A percentile compares a stretch with the other conserved stretches of the same genome.
These are phyloP conservation scores for Itoplectis maculator DNA, from an alignment of 2,888 invertebrate genomes.

Conservation along the genomic window DNA sequence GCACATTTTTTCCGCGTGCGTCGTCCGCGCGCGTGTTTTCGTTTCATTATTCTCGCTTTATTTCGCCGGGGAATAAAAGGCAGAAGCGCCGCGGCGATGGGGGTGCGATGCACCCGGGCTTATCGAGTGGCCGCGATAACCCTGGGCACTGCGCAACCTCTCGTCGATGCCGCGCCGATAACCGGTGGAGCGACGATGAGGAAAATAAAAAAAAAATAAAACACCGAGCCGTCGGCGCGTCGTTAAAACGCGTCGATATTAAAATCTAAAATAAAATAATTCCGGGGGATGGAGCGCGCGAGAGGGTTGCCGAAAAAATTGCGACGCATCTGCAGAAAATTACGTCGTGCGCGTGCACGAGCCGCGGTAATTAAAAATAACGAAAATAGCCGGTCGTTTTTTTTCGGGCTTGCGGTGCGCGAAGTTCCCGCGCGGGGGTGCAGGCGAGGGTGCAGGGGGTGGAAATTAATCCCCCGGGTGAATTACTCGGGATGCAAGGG, in stretches of 20 bases:
- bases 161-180: slow-evolving; percentile 36
- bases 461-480: not conserved
- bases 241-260: slow-evolving; percentile 22
- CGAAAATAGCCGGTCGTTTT: slow-evolving; percentile 21
- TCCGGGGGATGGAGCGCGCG: not conserved
- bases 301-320: slow-evolving; percentile 4
- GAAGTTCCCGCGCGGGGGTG: not conserved
- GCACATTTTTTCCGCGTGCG: slow-evolving; percentile 25
- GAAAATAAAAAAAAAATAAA: slow-evolving; percentile 40
- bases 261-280: slow-evolving; percentile 29
- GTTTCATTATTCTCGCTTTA: slow-evolving; percentile 77
- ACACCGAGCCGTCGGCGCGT: not conserved
- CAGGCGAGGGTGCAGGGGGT: too few species aligned
- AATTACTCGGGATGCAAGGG: not conserved
- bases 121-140: slow-evolving; percentile 78
- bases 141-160: too few species aligned
- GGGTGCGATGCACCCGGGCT: slow-evolving; percentile 56
- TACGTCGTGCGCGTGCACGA: not conserved
- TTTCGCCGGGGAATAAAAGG: slow-evolving; percentile 50
- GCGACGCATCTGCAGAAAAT: slow-evolving; percentile 2
- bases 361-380: slow-evolving; percentile 24
- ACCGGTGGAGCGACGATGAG: not conserved
- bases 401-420: not conserved
- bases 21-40: slow-evolving; percentile 75
- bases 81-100: not conserved